Conservation (phyloP, 64 coral and sea anemone species). For the Montipora foliosa region DNA sequence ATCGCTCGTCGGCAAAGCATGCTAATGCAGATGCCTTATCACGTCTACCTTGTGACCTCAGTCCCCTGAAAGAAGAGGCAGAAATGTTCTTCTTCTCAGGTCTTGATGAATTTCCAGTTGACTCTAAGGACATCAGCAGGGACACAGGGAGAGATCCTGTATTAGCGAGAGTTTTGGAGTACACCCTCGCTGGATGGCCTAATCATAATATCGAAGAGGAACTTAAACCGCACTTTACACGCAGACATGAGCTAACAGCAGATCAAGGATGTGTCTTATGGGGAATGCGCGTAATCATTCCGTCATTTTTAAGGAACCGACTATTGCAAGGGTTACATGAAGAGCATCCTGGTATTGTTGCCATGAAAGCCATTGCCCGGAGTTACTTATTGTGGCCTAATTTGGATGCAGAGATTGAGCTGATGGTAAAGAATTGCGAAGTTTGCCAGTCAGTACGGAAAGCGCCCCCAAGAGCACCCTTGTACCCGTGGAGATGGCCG, state of each 20-base stretch:
- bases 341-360: conserved; percentile 44
- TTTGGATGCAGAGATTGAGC: conserved; percentile 49
- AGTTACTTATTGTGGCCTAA: conserved; percentile 53
- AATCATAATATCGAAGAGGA: neutral
- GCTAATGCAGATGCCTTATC: too few relatives aligned
- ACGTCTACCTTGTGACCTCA: too few relatives aligned
- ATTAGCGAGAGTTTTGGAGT: too few relatives aligned
- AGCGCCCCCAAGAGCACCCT: neutral
- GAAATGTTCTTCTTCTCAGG: neutral
- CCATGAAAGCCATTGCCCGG: conserved; percentile 27
- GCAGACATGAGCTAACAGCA: neutral
- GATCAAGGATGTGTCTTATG: conserved; percentile 35
- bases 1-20: neutral
- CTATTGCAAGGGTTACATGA: conserved; percentile 46
- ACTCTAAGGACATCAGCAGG: too few relatives aligned
- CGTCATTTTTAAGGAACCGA: conserved; percentile 24
- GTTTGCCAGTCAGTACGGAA: conserved; percentile 29
- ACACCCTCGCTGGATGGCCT: neutral
- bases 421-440: conserved; percentile 39
- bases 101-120: too few relatives aligned
- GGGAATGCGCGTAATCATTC: conserved; percentile 51
- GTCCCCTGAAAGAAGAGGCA: neutral
- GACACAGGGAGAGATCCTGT: too few relatives aligned
- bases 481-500: conserved; percentile 52
- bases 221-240: neutral